Evolutionary conservation across 1,140 invertebrate genomes (phyloP), one percentile per base, ranked within the genome.

Genomic region (Drosophila truncata): DNA sequence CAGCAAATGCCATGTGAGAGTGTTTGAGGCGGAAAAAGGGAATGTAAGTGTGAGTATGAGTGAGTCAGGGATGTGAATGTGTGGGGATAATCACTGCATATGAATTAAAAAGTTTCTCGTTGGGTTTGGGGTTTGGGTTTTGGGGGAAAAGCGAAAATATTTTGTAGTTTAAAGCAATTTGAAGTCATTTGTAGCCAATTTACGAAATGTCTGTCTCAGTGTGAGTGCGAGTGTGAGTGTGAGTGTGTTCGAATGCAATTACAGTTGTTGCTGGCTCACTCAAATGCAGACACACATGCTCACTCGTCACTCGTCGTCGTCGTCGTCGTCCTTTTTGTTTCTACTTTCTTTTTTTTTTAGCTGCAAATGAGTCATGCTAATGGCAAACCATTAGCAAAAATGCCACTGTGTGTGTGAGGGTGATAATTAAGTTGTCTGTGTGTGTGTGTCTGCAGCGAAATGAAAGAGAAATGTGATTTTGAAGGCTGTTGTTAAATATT

Each of bases 151-250:
- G 50, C 42, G 63, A 88, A 88, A 88, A 88, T 88, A 88, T 88
- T 90, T 90, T 90, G 81, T 87, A 90, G 85, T 82, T 90, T 90
- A 90, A 90, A 90, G 85, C 85, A 90, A 90, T 90, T 90, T 90
- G 74, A 90, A 90, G 85, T 90, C 85, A 90, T 90, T 90, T 90
- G 85, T 85, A 90, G 85, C 85, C 85, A 90, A 90, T 90, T 90
- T 90, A 81, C 81, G n/a, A 84, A 88, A 87, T 88, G 84, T 84
- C 67, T 88, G 61, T 25, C 55, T 18, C n/a, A 23, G 57, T 62
- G 59, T 59, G 77, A 27, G 41, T 25, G 42, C 5, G 50, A 60
- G 66, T 69, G 46, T 64, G 64, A 46, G 42, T 60, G 62, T 41
- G 31, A 67, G 57, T 78, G 67, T 76, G 66, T 72, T 66, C 66